A percentile compares a stretch with the other conserved stretches of the same genome.
Evolutionary conservation across 2,888 invertebrate genomes (phyloP).

Genomic region (Molorchus minor): DNA sequence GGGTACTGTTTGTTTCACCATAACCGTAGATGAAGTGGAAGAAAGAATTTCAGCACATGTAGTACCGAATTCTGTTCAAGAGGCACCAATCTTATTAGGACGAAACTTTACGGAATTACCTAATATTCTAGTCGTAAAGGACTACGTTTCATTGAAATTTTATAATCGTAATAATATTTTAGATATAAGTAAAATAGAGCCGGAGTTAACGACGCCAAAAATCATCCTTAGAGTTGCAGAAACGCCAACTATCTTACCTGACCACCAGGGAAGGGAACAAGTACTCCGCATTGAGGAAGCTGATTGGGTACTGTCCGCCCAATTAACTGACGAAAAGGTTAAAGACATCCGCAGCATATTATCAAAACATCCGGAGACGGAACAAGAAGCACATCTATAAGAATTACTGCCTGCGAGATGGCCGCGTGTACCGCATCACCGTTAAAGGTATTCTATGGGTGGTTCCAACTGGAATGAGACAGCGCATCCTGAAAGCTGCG

Average conservation of each 20-base stretch:
- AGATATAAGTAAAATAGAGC: too few relatives aligned
- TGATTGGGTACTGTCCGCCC: conserved; percentile 37
- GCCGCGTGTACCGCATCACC: conserved; percentile 24
- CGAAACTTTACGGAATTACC: conserved; percentile 38
- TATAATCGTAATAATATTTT: too few relatives aligned
- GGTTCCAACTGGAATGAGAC: conserved; percentile 51
- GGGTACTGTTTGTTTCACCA: conserved; percentile 24
- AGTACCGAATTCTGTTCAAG: conserved; percentile 34
- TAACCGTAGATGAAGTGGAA: conserved; percentile 35
- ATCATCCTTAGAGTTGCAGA: too few relatives aligned
- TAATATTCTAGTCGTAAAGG: conserved; percentile 33
- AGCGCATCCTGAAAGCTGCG: conserved; percentile 35
- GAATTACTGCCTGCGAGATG: conserved; percentile 21
- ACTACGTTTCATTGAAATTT: too few relatives aligned
- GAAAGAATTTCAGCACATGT: conserved; percentile 28
- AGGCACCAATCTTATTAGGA: conserved; percentile 37
- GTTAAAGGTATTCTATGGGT: conserved; percentile 42
- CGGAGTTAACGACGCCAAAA: too few relatives aligned
- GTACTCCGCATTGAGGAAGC: conserved; percentile 14
- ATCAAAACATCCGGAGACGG: conserved; percentile 26
- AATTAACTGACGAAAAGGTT: conserved; percentile 29
- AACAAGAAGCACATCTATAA: conserved; percentile 25
- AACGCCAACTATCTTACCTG: too few relatives aligned
- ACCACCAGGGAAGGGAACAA: neutral
- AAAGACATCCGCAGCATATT: conserved; percentile 21